Evolutionary conservation across 2,888 invertebrate genomes (phyloP).

Genomic region (Nephrotoma flavescens): DNA sequence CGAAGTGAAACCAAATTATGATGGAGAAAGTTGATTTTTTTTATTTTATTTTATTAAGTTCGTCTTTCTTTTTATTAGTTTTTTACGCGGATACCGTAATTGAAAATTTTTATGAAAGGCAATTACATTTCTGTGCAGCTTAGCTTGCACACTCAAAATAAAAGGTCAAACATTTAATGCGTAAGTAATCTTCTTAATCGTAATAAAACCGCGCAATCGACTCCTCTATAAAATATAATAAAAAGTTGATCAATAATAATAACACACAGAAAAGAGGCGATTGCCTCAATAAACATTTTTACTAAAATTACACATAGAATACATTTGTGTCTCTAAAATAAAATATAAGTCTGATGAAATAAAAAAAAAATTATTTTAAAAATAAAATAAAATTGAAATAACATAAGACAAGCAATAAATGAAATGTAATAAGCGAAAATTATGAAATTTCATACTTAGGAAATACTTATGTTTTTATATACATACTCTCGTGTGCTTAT

Average conservation of each 20-base stretch:
- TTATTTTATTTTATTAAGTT: neutral
- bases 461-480: neutral
- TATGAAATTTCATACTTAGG: constrained; percentile 4
- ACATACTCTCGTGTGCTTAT: neutral
- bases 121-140: neutral
- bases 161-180: neutral
- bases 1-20: neutral
- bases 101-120: neutral
- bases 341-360: constrained; percentile 1
- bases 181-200: neutral
- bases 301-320: neutral
- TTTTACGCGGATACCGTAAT: neutral
- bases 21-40: neutral
- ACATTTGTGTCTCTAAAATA: neutral
- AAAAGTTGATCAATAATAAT: neutral
- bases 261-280: neutral
- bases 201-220: neutral
- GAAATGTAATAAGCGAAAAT: constrained; percentile 4
- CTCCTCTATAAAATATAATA: neutral
- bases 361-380: neutral
- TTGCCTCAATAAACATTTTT: neutral
- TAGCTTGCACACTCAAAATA: neutral
- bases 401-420: constrained; percentile 2
- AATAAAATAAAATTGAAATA: constrained; percentile 1
- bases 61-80: neutral